Evolutionary conservation across 1,140 invertebrate species (phyloP), one percentile per base, ranked within the genome.

Genomic region (Drosophila melanica): DNA sequence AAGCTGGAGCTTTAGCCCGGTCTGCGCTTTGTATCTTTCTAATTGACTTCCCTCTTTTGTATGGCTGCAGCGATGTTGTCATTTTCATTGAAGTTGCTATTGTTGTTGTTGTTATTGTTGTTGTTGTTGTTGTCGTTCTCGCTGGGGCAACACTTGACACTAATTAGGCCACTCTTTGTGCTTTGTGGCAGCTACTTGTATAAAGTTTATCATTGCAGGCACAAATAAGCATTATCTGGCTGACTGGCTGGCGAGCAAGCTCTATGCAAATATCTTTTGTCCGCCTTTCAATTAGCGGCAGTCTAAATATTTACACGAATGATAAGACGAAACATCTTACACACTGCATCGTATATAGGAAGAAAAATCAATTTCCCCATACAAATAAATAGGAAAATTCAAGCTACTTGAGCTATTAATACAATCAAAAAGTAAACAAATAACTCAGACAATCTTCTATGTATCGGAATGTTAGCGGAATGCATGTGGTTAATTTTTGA

Each of bases 101-200:
- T 59, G 70, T 55, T 37, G 74, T 55, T 81, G 57, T 69, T 57
- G 67, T 33, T 33, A 8, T 47, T 42, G 60, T 2, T 67, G 60
- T 7, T 33, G 33, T 35, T 73, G 73, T 27, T 44, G 73, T 41
- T 39, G 75, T 12, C 45, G 75, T 60, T 75, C 68, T 75, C 64
- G 82, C 59, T 82, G 79, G 67, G 70, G 79, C 84, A 87, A 87
- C 84, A 87, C 84, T 87, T 87, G 84, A 87, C 84, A 87, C 84
- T 87, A 87, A 87, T 87, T 87, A 87, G 84, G 84, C 84, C 84
- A 87, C 79, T 87, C 84, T 87, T 89, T 89, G 82, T 89, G 72
- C 48, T 53, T 63, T 75, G 70, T 73, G 70, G 74, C 78, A 59
- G 44, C 69, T 62, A 71, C 81, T 67, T 68, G 65, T 45, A 59